These are phyloP conservation scores for Tokudaia muenninki DNA, from an alignment of 2,797 vertebrate species.

Conservation along the genomic window DNA sequence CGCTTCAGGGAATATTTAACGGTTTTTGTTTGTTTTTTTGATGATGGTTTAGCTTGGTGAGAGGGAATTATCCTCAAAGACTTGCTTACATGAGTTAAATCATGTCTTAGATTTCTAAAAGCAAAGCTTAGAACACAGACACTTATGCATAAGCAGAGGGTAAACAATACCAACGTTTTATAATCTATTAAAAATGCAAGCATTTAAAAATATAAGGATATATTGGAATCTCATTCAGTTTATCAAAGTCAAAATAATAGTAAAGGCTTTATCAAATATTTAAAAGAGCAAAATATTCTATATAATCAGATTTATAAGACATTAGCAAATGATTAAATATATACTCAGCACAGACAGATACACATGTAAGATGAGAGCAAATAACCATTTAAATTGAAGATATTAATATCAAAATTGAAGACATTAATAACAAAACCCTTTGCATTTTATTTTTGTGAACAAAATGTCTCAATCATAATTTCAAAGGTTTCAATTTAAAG, in stretches of 20 bases:
- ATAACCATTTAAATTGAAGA: constrained; percentile 34
- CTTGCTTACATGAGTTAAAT: background rate
- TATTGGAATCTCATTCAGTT: background rate
- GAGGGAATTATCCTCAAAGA: background rate
- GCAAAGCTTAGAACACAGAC: background rate
- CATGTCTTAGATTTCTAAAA: background rate
- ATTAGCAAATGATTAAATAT: constrained; percentile 25
- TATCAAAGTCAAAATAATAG: constrained; percentile 22
- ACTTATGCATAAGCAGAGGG: background rate
- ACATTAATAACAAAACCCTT: background rate
- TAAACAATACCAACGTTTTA: background rate
- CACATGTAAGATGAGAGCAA: constrained; percentile 29
- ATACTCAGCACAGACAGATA: constrained; percentile 45
- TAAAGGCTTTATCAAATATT: constrained; percentile 32
- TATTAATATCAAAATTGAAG: constrained; percentile 22
- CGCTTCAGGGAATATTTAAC: background rate
- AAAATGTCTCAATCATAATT: background rate
- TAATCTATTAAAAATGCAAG: background rate
- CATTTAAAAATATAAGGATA: background rate
- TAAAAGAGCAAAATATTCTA: background rate
- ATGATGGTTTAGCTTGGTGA: background rate
- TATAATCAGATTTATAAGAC: background rate
- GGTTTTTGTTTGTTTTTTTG: background rate
- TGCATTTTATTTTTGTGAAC: background rate
- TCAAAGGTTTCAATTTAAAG: background rate